Conservation (phyloP, 2,113 vertebrate species). For the Oceanodroma tethys region DNA sequence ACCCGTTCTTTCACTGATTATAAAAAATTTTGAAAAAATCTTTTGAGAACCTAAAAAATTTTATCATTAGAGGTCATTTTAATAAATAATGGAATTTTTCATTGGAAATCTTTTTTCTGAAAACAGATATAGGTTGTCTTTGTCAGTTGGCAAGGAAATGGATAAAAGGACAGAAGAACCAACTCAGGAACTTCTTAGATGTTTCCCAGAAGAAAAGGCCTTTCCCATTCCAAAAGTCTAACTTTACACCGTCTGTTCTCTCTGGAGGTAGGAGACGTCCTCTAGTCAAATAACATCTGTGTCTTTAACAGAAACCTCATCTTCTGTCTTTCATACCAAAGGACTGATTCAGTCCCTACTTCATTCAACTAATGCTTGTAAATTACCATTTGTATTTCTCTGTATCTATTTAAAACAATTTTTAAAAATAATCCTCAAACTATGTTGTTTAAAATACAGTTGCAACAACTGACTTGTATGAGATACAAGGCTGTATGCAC, state of each 20-base stretch:
- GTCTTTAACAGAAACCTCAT: background rate
- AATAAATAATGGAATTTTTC: background rate
- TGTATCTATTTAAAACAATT: background rate
- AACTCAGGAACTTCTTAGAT: background rate
- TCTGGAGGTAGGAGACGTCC: background rate
- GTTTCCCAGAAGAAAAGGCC: background rate
- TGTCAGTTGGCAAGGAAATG: background rate
- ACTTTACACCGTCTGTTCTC: background rate
- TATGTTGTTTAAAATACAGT: background rate
- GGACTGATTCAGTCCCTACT: background rate
- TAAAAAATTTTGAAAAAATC: background rate
- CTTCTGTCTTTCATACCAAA: background rate
- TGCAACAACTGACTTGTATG: background rate
- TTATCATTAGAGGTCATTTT: background rate
- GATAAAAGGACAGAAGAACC: background rate
- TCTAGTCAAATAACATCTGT: background rate
- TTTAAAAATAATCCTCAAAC: background rate
- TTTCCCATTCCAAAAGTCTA: background rate
- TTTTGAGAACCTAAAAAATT: background rate
- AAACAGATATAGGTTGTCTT: background rate
- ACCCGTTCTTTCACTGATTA: background rate
- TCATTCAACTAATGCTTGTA: background rate
- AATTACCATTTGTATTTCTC: background rate
- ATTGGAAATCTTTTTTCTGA: background rate
- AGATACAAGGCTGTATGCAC: background rate